A percentile compares a stretch with the other conserved stretches of the same genome.
Evolutionary conservation across 2,888 invertebrate genomes (phyloP).

Genomic region (Pimpla rufipes): DNA sequence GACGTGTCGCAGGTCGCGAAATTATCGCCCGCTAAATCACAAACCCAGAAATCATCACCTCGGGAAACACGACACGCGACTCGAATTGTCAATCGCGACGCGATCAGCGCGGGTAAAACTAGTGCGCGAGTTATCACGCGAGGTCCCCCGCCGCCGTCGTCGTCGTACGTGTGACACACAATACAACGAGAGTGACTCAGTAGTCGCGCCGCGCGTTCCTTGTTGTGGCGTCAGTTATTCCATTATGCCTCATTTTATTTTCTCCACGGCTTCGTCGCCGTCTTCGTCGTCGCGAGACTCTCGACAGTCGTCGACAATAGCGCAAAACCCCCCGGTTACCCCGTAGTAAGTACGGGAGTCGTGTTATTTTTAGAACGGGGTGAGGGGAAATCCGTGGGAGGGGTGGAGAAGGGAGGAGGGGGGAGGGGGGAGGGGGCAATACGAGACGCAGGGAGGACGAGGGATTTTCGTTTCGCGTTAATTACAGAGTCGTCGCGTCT

Average conservation of each 20-base stretch:
- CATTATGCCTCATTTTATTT: neutral
- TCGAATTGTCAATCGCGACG: constrained; percentile 24
- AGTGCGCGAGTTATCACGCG: constrained; percentile 47
- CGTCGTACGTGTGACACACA: constrained; percentile 21
- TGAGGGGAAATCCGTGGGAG: no score
- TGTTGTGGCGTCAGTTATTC: constrained; percentile 18
- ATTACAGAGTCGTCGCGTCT: constrained; percentile 39
- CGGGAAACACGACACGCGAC: neutral
- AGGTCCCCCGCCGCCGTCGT: no score
- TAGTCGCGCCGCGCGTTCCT: constrained; percentile 16
- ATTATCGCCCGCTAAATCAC: no score
- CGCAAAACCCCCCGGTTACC: neutral
- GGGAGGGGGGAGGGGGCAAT: no score
- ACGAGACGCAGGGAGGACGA: neutral
- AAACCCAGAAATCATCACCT: neutral
- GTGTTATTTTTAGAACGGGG: constrained; percentile 28
- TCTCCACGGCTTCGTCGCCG: no score
- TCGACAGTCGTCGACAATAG: no score
- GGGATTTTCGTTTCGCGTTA: constrained; percentile 5
- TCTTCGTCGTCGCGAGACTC: no score
- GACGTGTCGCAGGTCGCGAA: no score
- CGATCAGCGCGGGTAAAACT: no score
- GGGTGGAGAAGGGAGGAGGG: no score
- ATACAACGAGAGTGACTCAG: constrained; percentile 26
- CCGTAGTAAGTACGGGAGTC: neutral